Conservation (phyloP, 2,888 invertebrate species). For the Aphodius granarius region DNA sequence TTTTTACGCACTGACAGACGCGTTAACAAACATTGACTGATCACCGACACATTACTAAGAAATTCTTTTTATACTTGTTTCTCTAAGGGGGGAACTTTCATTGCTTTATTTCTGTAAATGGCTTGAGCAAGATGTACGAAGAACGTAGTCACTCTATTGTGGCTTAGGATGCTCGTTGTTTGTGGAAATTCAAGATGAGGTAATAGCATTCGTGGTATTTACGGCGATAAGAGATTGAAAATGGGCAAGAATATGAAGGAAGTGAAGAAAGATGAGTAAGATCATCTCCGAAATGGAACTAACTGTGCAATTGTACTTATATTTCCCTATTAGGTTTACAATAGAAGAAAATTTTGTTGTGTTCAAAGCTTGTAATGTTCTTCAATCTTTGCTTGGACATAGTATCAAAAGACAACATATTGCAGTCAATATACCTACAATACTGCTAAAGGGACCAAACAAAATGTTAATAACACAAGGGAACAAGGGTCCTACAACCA, state of each 20-base stretch:
- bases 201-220: neutral
- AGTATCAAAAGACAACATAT: too few relatives aligned
- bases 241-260: neutral
- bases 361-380: neutral
- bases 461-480: too few relatives aligned
- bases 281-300: neutral
- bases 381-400: too few relatives aligned
- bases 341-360: neutral
- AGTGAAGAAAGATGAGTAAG: neutral
- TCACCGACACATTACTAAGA: neutral
- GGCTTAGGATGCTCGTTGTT: neutral
- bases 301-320: neutral
- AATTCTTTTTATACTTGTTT: neutral
- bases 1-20: neutral
- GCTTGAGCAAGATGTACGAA: neutral
- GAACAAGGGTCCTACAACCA: too few relatives aligned
- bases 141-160: neutral
- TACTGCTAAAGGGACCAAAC: too few relatives aligned
- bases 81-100: neutral
- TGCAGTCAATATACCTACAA: too few relatives aligned
- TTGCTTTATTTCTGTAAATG: neutral
- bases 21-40: neutral
- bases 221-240: neutral
- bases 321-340: neutral
- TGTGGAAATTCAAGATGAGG: neutral